Base-by-base conservation (phyloP, 2,888 invertebrate species). In the Gymnocheta viridis region DNA sequence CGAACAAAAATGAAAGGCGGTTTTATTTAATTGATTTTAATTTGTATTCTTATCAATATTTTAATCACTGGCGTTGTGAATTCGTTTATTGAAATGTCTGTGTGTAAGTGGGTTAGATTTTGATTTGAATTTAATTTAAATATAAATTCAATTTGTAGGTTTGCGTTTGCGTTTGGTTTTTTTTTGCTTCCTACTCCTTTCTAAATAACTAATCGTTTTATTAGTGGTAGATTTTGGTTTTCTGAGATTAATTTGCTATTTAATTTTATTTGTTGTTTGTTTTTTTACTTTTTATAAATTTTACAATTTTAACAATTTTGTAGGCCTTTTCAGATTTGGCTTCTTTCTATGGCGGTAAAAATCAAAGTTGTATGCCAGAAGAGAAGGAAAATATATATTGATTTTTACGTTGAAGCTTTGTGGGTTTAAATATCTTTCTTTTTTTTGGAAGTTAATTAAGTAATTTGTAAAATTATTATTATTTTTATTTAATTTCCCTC, bases 101-200 rank as follows among this genome's bases (percentile, higher is more conserved):
- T n/a, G 47, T 24, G 47, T 58, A 35, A 41, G 24, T 74, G 76
- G 51, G 58, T 67, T 83, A 56, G 47, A 64, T 64, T 62, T 82
- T 80, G 58, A 78, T 85, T 85, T 81, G 60, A 85, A 80, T 82
- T 85, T 82, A 64, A 80, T 82, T 85, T 72, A 69, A 70, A 82
- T 80, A 82, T 80, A 49, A 70, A 73, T 73, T 73, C 5, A 51
- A 44, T 72, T 82, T 73, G n/a, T 72, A 38, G n/a, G 27, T n/a
- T 56, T 70, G 24, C 38, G 7, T 4, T n/a, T n/a, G n/a, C n/a
- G n/a, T n/a, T n/a, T 10, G 24, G 44, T 14, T 29, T 41, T 49
- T n/a, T 58, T 17, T 19, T n/a, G 6, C 22, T 19, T n/a, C 5
- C 22, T 38, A 3, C 22, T 47, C n/a, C 58, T 56, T 29, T 70